Evolutionary conservation across 2,888 invertebrate species (phyloP).

Genomic region (Amiota communis): DNA sequence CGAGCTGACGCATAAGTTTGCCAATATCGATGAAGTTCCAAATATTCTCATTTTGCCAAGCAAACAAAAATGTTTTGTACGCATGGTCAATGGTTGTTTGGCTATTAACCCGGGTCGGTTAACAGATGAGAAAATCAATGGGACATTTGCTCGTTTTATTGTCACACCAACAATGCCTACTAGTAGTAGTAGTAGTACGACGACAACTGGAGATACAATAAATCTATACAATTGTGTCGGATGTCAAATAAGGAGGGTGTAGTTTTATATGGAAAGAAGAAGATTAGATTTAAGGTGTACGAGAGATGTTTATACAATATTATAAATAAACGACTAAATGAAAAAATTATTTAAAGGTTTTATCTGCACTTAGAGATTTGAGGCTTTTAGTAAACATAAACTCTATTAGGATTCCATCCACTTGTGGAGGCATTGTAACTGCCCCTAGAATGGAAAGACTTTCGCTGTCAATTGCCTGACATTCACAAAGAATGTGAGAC

Average conservation of each 20-base stretch:
- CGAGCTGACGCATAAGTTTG: conserved; percentile 81
- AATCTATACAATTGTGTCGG: conserved; percentile 72
- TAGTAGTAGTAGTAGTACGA: conserved; percentile 36
- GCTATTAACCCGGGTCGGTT: conserved; percentile 90
- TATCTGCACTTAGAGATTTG: no score
- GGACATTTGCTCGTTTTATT: conserved; percentile 83
- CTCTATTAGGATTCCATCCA: no score
- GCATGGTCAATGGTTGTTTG: conserved; percentile 85
- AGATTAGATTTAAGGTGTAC: no score
- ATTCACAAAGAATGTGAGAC: no score
- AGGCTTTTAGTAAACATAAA: no score
- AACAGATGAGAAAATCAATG: conserved; percentile 80
- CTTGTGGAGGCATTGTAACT: no score
- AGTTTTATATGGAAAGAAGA: conserved; percentile 27
- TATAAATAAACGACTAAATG: no score
- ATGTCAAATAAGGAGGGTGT: conserved; percentile 75
- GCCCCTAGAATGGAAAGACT: no score
- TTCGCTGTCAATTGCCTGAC: no score
- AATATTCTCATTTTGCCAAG: conserved; percentile 90
- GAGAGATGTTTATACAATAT: no score
- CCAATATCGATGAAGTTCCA: conserved; percentile 82
- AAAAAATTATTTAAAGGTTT: no score
- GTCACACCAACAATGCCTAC: conserved; percentile 73
- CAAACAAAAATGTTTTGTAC: conserved; percentile 86
- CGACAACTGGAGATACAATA: conserved; percentile 13